Evolutionary conservation across 2,888 invertebrate genomes (phyloP).

Genomic region (Yponomeuta sedellus): DNA sequence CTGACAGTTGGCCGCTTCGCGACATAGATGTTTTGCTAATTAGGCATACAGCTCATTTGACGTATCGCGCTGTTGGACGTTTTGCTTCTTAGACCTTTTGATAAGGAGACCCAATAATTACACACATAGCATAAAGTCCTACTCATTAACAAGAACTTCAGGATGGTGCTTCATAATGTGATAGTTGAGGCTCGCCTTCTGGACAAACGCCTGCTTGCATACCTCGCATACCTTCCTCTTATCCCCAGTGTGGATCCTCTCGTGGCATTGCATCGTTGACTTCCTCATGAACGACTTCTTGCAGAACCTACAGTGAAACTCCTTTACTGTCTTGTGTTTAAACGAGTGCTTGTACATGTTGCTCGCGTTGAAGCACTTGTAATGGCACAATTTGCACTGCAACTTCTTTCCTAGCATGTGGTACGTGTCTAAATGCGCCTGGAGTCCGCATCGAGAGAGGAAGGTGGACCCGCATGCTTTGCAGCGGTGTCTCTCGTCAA

Average conservation of each 20-base stretch:
- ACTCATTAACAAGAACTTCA: slow-evolving; percentile 21
- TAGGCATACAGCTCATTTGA: too few species aligned
- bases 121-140: too few species aligned
- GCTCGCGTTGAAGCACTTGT: background rate
- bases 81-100: too few species aligned
- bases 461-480: background rate
- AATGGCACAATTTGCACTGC: slow-evolving; percentile 15
- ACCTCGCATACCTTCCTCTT: slow-evolving; percentile 48
- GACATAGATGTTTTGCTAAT: too few species aligned
- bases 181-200: slow-evolving; percentile 63
- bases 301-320: slow-evolving; percentile 34
- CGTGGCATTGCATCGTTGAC: slow-evolving; percentile 23
- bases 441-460: background rate
- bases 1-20: too few species aligned
- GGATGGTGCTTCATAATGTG: slow-evolving; percentile 66
- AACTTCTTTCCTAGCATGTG: slow-evolving; percentile 17
- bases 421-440: background rate
- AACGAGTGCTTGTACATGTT: slow-evolving; percentile 22
- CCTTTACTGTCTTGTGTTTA: slow-evolving; percentile 28
- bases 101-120: too few species aligned
- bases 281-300: slow-evolving; percentile 32
- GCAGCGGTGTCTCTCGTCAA: background rate
- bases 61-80: too few species aligned
- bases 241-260: slow-evolving; percentile 55
- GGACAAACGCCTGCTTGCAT: slow-evolving; percentile 62